A percentile compares a stretch with the other conserved stretches of the same genome.
These are phyloP conservation scores for Triplophysa yarkandensis DNA, from an alignment of 2,797 vertebrate species.

Conservation along the genomic window DNA sequence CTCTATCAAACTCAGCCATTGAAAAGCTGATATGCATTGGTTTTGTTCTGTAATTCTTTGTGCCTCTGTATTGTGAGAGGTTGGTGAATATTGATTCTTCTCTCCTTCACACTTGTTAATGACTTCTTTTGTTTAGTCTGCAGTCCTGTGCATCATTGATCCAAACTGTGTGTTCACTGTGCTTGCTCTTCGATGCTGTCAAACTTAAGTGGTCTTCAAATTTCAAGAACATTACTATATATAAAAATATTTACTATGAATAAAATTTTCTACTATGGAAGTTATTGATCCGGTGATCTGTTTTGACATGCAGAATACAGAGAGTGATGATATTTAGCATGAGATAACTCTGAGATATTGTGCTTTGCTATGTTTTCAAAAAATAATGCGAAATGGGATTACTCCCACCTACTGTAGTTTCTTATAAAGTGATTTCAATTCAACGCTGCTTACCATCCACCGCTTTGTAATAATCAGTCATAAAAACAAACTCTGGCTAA, in stretches of 20 bases:
- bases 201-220: neutral
- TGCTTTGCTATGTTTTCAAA: neutral
- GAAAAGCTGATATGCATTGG: conserved; percentile 13
- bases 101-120: conserved; percentile 39
- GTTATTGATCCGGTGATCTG: neutral
- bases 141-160: conserved; percentile 37
- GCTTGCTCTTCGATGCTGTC: neutral
- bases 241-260: neutral
- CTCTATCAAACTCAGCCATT: neutral
- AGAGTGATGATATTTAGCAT: neutral
- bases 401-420: neutral
- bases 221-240: neutral
- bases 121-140: conserved; percentile 32
- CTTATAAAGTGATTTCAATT: neutral
- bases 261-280: neutral
- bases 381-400: neutral
- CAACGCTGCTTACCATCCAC: neutral
- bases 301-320: neutral
- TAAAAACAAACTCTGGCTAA: conserved; percentile 2
- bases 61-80: conserved; percentile 16
- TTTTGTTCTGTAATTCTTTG: neutral
- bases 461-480: conserved; percentile 4
- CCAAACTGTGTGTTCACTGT: conserved; percentile 14
- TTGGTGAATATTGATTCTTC: conserved; percentile 14
- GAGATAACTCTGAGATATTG: neutral